Evolutionary conservation across 2,113 vertebrate species (phyloP).

Genomic region (Microtus richardsoni): DNA sequence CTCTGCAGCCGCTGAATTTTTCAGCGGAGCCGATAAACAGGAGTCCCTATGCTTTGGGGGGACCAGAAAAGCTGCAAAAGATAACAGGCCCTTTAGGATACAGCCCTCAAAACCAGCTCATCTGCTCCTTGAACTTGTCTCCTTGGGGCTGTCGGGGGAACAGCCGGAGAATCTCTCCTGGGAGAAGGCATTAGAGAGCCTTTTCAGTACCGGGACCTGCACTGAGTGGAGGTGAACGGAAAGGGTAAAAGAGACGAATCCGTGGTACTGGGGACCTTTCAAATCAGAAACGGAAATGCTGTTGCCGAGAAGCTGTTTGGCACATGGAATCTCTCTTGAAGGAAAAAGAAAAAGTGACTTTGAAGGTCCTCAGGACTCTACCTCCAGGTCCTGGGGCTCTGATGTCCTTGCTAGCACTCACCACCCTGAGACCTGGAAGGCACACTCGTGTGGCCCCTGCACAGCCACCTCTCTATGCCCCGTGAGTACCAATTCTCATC

Average conservation of each 20-base stretch:
- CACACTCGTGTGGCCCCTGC: rapidly evolving
- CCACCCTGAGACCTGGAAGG: not conserved
- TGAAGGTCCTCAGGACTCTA: not conserved
- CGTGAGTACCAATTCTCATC: not conserved
- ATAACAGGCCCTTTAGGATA: constrained; percentile 45
- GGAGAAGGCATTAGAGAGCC: not conserved
- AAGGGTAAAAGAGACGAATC: constrained; percentile 15
- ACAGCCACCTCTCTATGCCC: not conserved
- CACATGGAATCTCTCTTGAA: not conserved
- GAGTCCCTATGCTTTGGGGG: constrained; percentile 52
- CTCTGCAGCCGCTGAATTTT: constrained; percentile 71
- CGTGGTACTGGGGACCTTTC: not conserved
- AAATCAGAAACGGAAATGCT: not conserved
- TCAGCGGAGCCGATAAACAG: constrained; percentile 80
- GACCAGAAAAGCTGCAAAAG: not conserved
- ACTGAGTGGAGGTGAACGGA: not conserved
- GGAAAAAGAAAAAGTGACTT: not conserved
- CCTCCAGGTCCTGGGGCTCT: not conserved
- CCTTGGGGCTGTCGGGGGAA: not conserved
- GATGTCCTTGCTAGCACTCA: not conserved
- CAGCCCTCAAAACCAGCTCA: constrained; percentile 54
- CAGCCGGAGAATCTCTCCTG: not conserved
- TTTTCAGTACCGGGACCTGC: constrained; percentile 13
- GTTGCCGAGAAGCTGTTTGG: not conserved
- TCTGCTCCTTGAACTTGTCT: constrained; percentile 38